Percentiles rank a stretch among this genome's conserved stretches.
phyloP scores from a whole-genome alignment of 2,113 vertebrate species.

The Eublepharis macularius region DNA sequence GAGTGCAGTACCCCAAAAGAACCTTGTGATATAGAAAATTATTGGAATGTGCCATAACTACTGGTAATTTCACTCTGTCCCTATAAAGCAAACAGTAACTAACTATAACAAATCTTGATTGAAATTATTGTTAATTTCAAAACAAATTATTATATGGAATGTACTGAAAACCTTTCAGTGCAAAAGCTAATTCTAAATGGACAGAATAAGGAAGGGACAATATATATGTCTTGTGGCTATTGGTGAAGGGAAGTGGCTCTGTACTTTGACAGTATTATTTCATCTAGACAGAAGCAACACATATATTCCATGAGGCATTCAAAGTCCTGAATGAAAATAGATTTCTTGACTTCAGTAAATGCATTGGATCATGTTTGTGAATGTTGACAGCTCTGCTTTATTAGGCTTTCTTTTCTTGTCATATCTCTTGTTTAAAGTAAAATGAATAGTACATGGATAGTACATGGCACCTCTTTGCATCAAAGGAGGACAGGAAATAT shows the following conservation, averaged over 20 bases:
- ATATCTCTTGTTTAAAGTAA: slow-evolving; percentile 46
- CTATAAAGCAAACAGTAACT: slow-evolving; percentile 45
- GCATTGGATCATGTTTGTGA: slow-evolving; percentile 40
- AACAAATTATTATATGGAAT: slow-evolving; percentile 20
- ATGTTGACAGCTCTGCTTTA: slow-evolving; percentile 48
- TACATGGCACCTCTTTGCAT: neutral
- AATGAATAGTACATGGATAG: slow-evolving; percentile 26
- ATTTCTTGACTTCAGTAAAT: slow-evolving; percentile 53
- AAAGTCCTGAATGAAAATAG: slow-evolving; percentile 27
- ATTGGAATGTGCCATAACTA: slow-evolving; percentile 11
- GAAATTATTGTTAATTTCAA: slow-evolving; percentile 42
- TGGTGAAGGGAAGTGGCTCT: slow-evolving; percentile 26
- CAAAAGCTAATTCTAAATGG: slow-evolving; percentile 41
- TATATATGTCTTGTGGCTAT: neutral
- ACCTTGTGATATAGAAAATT: slow-evolving; percentile 9
- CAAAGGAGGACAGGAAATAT: neutral
- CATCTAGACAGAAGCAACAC: slow-evolving; percentile 33
- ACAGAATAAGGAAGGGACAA: slow-evolving; percentile 33
- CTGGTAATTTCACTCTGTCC: slow-evolving; percentile 31
- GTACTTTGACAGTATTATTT: slow-evolving; percentile 34
- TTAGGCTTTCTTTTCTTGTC: slow-evolving; percentile 55
- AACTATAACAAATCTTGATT: slow-evolving; percentile 33
- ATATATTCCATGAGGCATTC: neutral
- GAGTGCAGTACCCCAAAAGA: neutral
- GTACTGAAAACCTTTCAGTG: slow-evolving; percentile 38